Evolutionary conservation across 2,888 invertebrate genomes (phyloP), one percentile per base, ranked within the genome.

Genomic region (Bombylius discolor): DNA sequence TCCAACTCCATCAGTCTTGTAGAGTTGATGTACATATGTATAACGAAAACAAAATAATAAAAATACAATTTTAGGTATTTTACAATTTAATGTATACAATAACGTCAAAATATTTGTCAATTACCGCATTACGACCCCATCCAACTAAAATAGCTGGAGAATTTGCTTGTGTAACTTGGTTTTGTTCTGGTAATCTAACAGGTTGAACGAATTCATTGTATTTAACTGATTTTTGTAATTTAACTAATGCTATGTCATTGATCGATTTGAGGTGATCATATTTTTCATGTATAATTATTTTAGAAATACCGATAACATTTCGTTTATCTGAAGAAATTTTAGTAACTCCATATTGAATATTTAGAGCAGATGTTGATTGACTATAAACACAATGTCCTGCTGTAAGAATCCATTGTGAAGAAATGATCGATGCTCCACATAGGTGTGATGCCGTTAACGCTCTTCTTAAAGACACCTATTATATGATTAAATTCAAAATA

Each of bases 321-420:
- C 60, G 58, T 12, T 66, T 66, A 0, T n/a, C 34, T 1, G 62
- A 12, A 47, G 13, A 57, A 32, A 69, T 65, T 0, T 52, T 53
- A 4, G 65, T 66, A 6, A 64, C 62, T 2, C 68, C 69, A 56
- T 62, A 70, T 56, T 70, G 70, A 12, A 71, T 52, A 32, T 62
- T n/a, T 3, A 69, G 47, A 0, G 12, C 50, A n/a, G n/a, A n/a
- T n/a, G n/a, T n/a, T 1, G 50, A 8, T 23, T 23, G n/a, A n/a
- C n/a, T n/a, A n/a, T 64, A 62, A 23, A 23, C 65, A 51, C 70
- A 71, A 58, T 71, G 71, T 5, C 70, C 70, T 5, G 70, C 70
- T 2, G 71, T 68, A 57, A 71, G 23, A 48, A 61, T 64, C 58
- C 64, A 69, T 33, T 62, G 58, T 7, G 62, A 55, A 5, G 64